Evolutionary conservation across 2,888 invertebrate species (phyloP), one percentile per base, ranked within the genome.

Genomic region (Drosophila sordidapex): DNA sequence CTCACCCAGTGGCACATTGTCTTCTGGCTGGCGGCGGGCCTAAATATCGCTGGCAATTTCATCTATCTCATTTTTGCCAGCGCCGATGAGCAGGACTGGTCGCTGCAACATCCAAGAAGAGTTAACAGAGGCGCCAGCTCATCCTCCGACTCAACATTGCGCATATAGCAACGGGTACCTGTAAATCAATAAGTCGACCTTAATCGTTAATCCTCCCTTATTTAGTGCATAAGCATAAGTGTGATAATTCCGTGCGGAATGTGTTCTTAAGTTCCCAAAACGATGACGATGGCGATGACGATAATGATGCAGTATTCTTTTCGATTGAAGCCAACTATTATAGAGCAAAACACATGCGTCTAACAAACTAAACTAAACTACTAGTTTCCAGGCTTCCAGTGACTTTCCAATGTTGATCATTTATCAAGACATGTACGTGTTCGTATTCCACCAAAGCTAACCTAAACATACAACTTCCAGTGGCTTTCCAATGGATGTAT

Each of bases 11-110:
- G 93, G 93, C 86, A 92, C 35, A 82, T 95, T 80, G 97, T 97
- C 29, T 97, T 97, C 92, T 96, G 97, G 93, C 93, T 97, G 82
- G 96, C 96, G 0, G 97, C 97, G 0, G 95, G 95, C 0, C 95
- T 97, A 62, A 97, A 96, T 90, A 95, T 97, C 56, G 95, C 94
- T 15, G 94, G 96, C 0, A 97, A 97, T 93, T 94, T 96, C 46
- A 96, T 97, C 91, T 97, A 97, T 91, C 93, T 97, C 70, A 94
- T 96, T 79, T 97, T 97, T 91, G 96, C 96, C 2, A 96, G 96
- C 80, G 96, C 97, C 0, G 95, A 95, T 48, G 97, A 97, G 92
- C 96, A 97, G 79, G 92, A 94, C 4, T 96, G 96, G 96, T 93
- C 91, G 0, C 73, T 75, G 36, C 65, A 35, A 18, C 35, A 2